Evolutionary conservation across 2,888 invertebrate genomes (phyloP), one percentile per base, ranked within the genome.

Genomic region (Pseudococcus viburni): DNA sequence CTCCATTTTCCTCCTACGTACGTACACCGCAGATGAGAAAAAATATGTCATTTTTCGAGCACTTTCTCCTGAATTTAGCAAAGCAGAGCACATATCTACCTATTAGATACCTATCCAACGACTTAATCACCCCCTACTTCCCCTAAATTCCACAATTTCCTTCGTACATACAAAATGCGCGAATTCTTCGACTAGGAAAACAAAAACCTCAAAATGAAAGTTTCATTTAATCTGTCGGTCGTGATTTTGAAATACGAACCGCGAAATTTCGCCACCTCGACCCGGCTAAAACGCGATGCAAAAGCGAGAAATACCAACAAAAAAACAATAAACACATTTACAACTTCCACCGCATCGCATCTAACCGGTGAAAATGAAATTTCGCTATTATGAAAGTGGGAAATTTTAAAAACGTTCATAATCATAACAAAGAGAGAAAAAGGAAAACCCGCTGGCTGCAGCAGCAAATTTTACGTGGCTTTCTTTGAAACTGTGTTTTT

Each of bases 311-410:
- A 33, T 2, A 33, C 26, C 1, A 33, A 33, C 26, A 73, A 22
- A 73, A 73, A 73, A 73, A 73, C 68, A 73, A 73, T 73, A 73
- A 73, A 73, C 26, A 73, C 68, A 73, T 73, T 73, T 73, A 26
- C 15, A 73, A 73, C 59, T 73, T 22, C 68, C 33, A 33, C n/a
- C 5, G 11, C 17, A 0, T 51, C 19, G 59, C 59, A 73, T 73
- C 11, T 15, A 73, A 73, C 33, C 33, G 68, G 68, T 73, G 68
- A 73, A 73, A 73, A 73, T 73, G 68, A 73, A 73, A 73, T 73
- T 33, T 73, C 33, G 26, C 59, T 59, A 59, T 73, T 73, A 73
- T 73, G 33, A 73, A 73, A 33, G 33, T 73, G 68, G 68, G 33
- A 33, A 73, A 73, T 73, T 33, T 73, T 73, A 33, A 33, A 73